Base-by-base conservation (phyloP, 64 coral and sea anemone genomes). In the Pocillopora verrucosa region DNA sequence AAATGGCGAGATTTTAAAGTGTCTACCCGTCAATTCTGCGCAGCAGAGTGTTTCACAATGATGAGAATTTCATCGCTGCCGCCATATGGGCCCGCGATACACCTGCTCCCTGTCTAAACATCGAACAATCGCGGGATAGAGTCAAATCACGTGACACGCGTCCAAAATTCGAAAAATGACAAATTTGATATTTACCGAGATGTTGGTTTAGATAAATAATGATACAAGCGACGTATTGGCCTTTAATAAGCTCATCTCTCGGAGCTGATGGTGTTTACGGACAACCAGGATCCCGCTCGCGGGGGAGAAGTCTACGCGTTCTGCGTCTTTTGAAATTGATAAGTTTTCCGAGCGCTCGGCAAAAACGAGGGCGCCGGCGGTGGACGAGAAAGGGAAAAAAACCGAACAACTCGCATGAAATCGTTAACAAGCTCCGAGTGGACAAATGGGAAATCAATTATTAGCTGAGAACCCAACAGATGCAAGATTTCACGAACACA, bases 111-210 rank as follows among this genome's bases (percentile, higher is more conserved):
- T 76, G 87, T 74, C 78, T 89, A 97, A 97, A 97, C 77, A 97
- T 12, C n/a, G 59, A 89, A 97, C 95, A 97, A 97, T 97, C 63
- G 83, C 22, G 65, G 37, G 63, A 37, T 85, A 56, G 64, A 38
- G 34, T 9, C 19, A 17, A 38, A 88, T 97, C 95, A 97, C 95
- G 95, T 97, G 95, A 93, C 60, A 15, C 24, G 73, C 74, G 20
- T 74, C 67, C 73, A 97, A 97, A 87, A 93, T 90, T 96, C 91
- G 78, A 93, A 93, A 90, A 76, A 72, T 93, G 77, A 93, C 95
- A 96, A 93, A 89, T 67, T 83, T 63, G 72, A 93, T 96, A 88
- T 96, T 96, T 93, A 85, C 88, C 76, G 75, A 93, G 95, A 96
- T 96, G 80, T 81, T 80, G 78, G 56, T 76, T 16, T 58, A 62